These are phyloP conservation scores for Acronicta aceris DNA, from an alignment of 2,888 invertebrate species.

Conservation along the genomic window DNA sequence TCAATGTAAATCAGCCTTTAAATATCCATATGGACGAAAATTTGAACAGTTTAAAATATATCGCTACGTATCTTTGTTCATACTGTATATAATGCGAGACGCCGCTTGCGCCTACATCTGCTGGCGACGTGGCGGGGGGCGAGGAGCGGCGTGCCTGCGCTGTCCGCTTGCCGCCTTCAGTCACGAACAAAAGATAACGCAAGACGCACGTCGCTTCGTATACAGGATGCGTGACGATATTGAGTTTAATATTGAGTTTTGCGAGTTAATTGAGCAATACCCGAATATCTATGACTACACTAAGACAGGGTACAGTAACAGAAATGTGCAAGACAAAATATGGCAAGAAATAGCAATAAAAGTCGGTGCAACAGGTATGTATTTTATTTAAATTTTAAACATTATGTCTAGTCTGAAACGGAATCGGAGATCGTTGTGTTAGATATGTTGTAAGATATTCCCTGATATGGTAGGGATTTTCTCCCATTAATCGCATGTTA, in stretches of 20 bases:
- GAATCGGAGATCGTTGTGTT: slow-evolving; percentile 42
- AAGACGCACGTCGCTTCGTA: slow-evolving; percentile 38
- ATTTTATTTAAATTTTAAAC: slow-evolving; percentile 25
- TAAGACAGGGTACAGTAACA: slow-evolving; percentile 31
- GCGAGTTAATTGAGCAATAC: slow-evolving; percentile 31
- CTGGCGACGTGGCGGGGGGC: slow-evolving; percentile 11
- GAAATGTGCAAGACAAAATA: slow-evolving; percentile 44
- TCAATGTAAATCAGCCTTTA: too few species aligned
- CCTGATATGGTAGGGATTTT: slow-evolving; percentile 40
- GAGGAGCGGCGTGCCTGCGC: slow-evolving; percentile 41
- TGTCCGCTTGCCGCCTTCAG: slow-evolving; percentile 38
- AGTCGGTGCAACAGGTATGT: slow-evolving; percentile 30
- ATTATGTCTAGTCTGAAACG: slow-evolving; percentile 40
- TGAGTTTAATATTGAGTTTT: slow-evolving; percentile 35
- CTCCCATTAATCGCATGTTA: slow-evolving; percentile 25
- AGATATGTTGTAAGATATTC: slow-evolving; percentile 48
- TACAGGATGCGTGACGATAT: slow-evolving; percentile 20
- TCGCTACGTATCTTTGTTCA: slow-evolving; percentile 41
- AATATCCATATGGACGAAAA: slow-evolving; percentile 19
- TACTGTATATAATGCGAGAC: slow-evolving; percentile 37
- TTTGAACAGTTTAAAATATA: slow-evolving; percentile 37
- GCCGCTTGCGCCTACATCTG: slow-evolving; percentile 1
- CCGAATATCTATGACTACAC: slow-evolving; percentile 31
- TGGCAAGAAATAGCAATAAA: slow-evolving; percentile 34
- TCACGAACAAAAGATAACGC: slow-evolving; percentile 33